Conservation (phyloP, 2,888 invertebrate genomes). For the Archaeoteleia sp. region DNA sequence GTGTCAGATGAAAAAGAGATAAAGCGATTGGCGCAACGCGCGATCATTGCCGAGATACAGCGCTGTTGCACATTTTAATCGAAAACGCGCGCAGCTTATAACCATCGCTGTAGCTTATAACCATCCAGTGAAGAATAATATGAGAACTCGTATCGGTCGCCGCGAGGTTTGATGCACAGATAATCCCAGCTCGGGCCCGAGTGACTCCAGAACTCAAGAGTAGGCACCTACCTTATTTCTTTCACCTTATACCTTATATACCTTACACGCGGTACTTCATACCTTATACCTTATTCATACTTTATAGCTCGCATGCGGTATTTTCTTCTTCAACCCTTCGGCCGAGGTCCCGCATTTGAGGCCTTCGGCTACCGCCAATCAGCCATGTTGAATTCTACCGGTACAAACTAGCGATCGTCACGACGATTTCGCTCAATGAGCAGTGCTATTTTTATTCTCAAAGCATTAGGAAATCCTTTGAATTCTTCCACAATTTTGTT, state of each 20-base stretch:
- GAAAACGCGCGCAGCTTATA: constrained; percentile 51
- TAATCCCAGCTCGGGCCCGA: constrained; percentile 57
- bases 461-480: too few species aligned
- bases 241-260: constrained; percentile 36
- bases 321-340: constrained; percentile 47
- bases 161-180: constrained; percentile 65
- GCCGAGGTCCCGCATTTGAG: constrained; percentile 15
- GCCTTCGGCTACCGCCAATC: constrained; percentile 53
- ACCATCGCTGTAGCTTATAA: constrained; percentile 32
- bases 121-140: constrained; percentile 60
- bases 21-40: constrained; percentile 36
- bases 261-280: constrained; percentile 32
- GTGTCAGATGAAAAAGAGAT: constrained; percentile 43
- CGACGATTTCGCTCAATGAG: constrained; percentile 25
- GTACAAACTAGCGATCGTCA: constrained; percentile 17
- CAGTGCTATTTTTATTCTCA: too few species aligned
- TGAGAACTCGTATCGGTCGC: constrained; percentile 66
- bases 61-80: constrained; percentile 53
- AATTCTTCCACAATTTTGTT: constrained; percentile 19
- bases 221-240: constrained; percentile 52
- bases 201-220: constrained; percentile 44
- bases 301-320: constrained; percentile 51
- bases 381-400: constrained; percentile 43
- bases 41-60: constrained; percentile 47
- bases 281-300: constrained; percentile 56